phyloP scores from a whole-genome alignment of 2,113 vertebrate genomes.

The Madoqua kirkii region DNA sequence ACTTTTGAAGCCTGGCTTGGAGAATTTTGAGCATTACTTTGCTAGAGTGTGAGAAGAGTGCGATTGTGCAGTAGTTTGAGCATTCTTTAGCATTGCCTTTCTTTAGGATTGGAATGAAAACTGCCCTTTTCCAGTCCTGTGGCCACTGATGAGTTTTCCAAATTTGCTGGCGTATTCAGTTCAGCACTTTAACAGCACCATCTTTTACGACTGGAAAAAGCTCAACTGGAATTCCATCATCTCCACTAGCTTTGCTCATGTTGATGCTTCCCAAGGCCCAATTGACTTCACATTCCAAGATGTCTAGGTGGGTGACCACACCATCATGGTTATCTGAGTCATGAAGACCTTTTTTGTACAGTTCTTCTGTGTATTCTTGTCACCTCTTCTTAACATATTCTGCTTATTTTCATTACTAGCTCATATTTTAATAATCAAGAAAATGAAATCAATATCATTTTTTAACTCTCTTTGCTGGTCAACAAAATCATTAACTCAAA shows the following conservation, averaged over 20 bases:
- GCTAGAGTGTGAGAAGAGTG: background rate
- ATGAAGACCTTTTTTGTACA: background rate
- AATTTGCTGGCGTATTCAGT: background rate
- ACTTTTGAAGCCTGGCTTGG: background rate
- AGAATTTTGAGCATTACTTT: background rate
- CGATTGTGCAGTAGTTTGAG: background rate
- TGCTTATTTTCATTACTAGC: background rate
- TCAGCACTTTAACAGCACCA: background rate
- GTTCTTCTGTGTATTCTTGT: background rate
- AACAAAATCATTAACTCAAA: background rate
- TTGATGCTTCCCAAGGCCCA: background rate
- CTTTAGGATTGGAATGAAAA: background rate
- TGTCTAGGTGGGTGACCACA: background rate
- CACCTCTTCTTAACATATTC: background rate
- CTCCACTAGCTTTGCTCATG: background rate
- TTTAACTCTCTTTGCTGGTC: background rate
- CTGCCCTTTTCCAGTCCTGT: background rate
- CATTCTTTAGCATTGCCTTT: background rate
- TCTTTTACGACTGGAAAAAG: background rate
- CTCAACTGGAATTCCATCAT: background rate
- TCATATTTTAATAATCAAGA: background rate
- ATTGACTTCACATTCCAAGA: background rate
- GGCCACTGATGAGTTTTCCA: background rate
- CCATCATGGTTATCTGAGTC: background rate
- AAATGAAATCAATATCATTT: background rate